phyloP scores from a whole-genome alignment of 2,113 vertebrate genomes.

The Thunnus thynnus region DNA sequence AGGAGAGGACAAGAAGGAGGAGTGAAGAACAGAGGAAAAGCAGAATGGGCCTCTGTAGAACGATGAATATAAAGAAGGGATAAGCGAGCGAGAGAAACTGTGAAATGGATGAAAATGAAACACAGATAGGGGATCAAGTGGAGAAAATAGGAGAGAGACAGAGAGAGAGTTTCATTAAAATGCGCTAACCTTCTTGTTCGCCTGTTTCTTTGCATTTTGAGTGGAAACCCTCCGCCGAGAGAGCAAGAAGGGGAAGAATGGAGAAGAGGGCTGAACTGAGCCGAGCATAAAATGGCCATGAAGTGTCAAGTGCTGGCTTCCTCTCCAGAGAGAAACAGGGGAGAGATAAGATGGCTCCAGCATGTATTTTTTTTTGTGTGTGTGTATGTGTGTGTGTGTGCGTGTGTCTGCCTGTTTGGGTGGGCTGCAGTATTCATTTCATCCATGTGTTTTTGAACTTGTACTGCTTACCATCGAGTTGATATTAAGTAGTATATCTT shows the following conservation, averaged over 20 bases:
- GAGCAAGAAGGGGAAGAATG: not conserved
- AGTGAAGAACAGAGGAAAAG: not conserved
- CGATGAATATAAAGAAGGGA: conserved; percentile 54
- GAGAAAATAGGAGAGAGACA: conserved; percentile 29
- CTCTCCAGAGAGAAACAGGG: conserved; percentile 46
- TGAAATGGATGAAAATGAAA: conserved; percentile 56
- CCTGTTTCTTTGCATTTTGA: conserved; percentile 57
- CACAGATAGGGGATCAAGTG: conserved; percentile 52
- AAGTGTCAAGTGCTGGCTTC: conserved; percentile 55
- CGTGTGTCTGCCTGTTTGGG: not conserved
- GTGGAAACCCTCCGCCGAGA: conserved; percentile 35
- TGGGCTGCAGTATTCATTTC: not conserved
- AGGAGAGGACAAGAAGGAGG: not conserved
- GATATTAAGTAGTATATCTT: too few species aligned
- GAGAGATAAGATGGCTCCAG: conserved; percentile 29
- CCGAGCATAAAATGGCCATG: conserved; percentile 52
- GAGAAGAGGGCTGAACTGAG: conserved; percentile 25
- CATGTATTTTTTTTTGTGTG: conserved; percentile 21
- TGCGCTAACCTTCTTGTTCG: conserved; percentile 39
- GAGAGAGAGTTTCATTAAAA: conserved; percentile 50
- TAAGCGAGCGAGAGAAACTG: conserved; percentile 28
- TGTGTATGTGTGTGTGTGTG: not conserved
- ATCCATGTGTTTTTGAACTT: too few species aligned
- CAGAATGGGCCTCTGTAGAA: conserved; percentile 10
- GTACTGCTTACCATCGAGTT: too few species aligned